These are phyloP conservation scores for Xerus rutilus DNA, from an alignment of 2,797 vertebrate genomes.

Conservation along the genomic window DNA sequence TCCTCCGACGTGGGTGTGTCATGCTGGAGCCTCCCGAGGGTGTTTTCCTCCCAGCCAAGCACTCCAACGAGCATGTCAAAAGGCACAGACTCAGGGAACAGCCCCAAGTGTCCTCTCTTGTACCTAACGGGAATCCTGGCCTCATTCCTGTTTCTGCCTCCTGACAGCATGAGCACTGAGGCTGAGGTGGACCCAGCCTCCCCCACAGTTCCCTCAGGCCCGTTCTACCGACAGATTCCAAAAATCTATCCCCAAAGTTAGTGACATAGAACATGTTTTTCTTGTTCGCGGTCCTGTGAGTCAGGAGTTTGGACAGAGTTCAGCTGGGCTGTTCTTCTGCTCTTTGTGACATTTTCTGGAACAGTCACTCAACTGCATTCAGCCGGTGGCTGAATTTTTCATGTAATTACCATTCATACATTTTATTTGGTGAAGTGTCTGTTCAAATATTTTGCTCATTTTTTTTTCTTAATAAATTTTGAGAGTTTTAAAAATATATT, in stretches of 20 bases:
- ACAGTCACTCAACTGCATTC: not conserved
- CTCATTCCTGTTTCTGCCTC: not conserved
- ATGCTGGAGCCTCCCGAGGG: not conserved
- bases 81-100: not conserved
- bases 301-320: not conserved
- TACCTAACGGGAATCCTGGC: not conserved
- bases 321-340: not conserved
- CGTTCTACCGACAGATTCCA: not conserved
- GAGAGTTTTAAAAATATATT: not conserved
- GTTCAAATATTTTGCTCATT: not conserved
- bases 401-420: not conserved
- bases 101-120: not conserved
- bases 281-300: not conserved
- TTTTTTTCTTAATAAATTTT: not conserved
- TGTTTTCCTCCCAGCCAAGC: not conserved
- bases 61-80: fast-evolving
- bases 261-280: not conserved
- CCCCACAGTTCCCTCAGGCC: not conserved
- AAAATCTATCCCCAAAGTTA: not conserved
- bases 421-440: not conserved
- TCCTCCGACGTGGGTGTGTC: not conserved
- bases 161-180: not conserved
- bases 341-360: not conserved
- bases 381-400: not conserved
- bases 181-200: not conserved